Percentiles rank a stretch among this genome's conserved stretches.
Evolutionary conservation across 2,888 invertebrate species (phyloP).

Genomic region (Nymphalis urticae): DNA sequence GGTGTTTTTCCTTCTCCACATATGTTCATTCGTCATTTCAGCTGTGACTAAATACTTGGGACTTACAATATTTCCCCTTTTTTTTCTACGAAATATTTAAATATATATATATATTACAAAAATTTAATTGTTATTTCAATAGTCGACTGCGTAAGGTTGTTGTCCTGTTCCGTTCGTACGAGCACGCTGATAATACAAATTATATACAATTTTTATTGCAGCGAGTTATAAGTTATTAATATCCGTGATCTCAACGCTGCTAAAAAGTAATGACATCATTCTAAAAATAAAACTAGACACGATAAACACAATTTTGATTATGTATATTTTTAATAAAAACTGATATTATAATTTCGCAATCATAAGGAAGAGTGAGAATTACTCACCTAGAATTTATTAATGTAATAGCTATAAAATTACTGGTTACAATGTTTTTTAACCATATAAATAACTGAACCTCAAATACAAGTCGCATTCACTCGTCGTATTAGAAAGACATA

Average conservation of each 20-base stretch:
- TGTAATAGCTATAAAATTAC: neutral
- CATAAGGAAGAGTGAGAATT: constrained; percentile 15
- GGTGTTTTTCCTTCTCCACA: constrained; percentile 16
- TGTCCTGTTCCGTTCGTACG: constrained; percentile 27
- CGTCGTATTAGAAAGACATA: constrained; percentile 34
- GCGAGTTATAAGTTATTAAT: constrained; percentile 41
- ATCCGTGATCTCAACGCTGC: constrained; percentile 59
- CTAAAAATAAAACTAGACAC: neutral
- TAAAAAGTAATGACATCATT: constrained; percentile 30
- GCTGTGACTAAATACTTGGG: constrained; percentile 5
- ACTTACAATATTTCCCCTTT: neutral
- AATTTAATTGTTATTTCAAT: neutral
- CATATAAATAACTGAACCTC: constrained; percentile 30
- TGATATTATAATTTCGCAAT: constrained; percentile 17
- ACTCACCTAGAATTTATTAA: neutral
- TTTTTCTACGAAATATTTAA: neutral
- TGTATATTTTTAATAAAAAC: neutral
- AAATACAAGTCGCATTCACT: constrained; percentile 30
- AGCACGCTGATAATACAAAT: constrained; percentile 30
- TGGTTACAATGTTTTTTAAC: constrained; percentile 20
- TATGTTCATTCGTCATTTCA: constrained; percentile 13
- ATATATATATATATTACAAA: neutral
- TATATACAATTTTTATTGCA: constrained; percentile 34
- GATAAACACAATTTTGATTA: too few species aligned
- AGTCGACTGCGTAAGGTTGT: constrained; percentile 22